Conservation (phyloP, 2,797 vertebrate genomes). For the Tokudaia muenninki region DNA sequence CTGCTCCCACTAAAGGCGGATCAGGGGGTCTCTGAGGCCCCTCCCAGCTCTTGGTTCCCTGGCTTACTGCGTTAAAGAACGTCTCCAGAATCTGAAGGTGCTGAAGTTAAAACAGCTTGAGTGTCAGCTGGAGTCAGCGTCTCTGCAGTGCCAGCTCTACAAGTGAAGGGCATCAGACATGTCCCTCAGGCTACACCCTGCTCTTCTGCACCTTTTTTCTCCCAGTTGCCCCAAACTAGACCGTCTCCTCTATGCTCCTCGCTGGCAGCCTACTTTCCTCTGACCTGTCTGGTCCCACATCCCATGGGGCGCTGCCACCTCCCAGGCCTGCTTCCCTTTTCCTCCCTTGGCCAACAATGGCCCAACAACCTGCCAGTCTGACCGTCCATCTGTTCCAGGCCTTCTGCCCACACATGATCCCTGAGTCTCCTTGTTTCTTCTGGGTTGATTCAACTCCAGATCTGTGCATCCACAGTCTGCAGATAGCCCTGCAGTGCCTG, state of each 20-base stretch:
- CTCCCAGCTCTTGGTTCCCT: background rate
- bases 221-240: background rate
- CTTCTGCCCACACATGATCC: background rate
- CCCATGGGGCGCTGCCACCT: background rate
- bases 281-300: background rate
- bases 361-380: background rate
- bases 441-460: background rate
- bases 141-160: constrained; percentile 17
- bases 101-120: constrained; percentile 25
- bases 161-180: constrained; percentile 35
- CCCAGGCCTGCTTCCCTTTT: background rate
- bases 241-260: background rate
- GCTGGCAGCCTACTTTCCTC: background rate
- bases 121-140: constrained; percentile 38
- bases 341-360: background rate
- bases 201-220: background rate
- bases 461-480: background rate
- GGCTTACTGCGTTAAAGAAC: background rate
- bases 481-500: background rate
- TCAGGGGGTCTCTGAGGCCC: background rate
- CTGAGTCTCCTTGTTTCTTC: background rate
- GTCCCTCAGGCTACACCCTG: background rate
- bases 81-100: background rate
- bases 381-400: background rate
- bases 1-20: background rate